Evolutionary conservation across 2,113 vertebrate species (phyloP).

Genomic region (Merops nubicus): DNA sequence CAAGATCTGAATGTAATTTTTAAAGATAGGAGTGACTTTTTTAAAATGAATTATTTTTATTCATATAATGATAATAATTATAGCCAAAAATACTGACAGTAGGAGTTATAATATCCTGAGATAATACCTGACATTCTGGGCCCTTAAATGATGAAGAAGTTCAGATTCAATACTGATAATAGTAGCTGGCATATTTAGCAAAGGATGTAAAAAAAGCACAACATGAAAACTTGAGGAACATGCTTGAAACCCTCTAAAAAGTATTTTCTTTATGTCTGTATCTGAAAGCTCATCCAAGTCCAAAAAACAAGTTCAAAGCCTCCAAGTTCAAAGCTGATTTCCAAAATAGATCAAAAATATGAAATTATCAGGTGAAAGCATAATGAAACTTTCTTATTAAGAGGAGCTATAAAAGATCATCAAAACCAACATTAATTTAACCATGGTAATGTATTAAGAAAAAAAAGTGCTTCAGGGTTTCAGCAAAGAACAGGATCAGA

Average conservation of each 20-base stretch:
- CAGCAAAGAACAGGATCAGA: background rate
- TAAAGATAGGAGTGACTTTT: background rate
- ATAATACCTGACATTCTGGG: background rate
- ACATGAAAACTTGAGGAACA: background rate
- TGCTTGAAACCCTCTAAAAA: background rate
- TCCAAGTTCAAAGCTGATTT: background rate
- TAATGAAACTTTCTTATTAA: background rate
- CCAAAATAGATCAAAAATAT: background rate
- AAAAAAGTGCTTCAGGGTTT: background rate
- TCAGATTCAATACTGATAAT: background rate
- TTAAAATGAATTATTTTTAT: background rate
- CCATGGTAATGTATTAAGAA: background rate
- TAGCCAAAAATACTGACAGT: background rate
- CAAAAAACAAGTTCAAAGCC: background rate
- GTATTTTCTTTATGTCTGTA: background rate
- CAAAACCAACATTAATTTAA: background rate
- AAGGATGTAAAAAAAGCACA: background rate
- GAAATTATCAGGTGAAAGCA: background rate
- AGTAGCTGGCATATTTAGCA: background rate
- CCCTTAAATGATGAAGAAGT: background rate
- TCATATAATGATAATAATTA: no score
- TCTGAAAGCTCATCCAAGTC: background rate
- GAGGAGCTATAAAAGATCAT: background rate
- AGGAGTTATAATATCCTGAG: background rate
- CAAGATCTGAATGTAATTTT: background rate